phyloP scores from a whole-genome alignment of 2,888 invertebrate genomes.

The Agriopis marginaria region DNA sequence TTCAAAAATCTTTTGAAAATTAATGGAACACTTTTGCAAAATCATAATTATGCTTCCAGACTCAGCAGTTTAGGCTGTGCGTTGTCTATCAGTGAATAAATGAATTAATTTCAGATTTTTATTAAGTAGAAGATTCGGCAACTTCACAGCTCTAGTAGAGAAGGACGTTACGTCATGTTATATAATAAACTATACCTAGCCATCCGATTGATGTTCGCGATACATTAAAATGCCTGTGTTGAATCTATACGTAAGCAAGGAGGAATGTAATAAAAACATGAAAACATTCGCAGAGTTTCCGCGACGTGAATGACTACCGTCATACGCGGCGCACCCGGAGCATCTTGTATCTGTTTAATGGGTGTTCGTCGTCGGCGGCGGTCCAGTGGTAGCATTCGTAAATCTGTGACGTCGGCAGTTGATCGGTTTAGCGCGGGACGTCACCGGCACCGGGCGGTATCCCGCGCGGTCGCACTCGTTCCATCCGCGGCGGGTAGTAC shows the following conservation, averaged over 20 bases:
- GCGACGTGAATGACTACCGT: slow-evolving; percentile 53
- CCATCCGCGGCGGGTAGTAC: slow-evolving; percentile 67
- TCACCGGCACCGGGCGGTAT: slow-evolving; percentile 42
- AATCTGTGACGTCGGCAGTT: slow-evolving; percentile 75
- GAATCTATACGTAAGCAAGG: slow-evolving; percentile 29
- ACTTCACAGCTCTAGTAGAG: slow-evolving; percentile 1
- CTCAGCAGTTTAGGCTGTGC: no score
- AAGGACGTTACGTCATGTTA: slow-evolving; percentile 12
- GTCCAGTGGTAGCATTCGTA: slow-evolving; percentile 58
- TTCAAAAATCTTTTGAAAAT: no score
- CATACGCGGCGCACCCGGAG: slow-evolving; percentile 41
- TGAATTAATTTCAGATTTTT: no score
- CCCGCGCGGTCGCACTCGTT: slow-evolving; percentile 50
- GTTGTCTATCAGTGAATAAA: no score
- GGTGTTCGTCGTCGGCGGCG: slow-evolving; percentile 43
- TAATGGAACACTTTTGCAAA: no score
- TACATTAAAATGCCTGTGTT: slow-evolving; percentile 25
- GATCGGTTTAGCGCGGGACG: slow-evolving; percentile 70
- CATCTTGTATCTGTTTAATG: slow-evolving; percentile 64
- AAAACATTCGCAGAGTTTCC: slow-evolving; percentile 55
- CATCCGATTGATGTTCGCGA: slow-evolving; percentile 31
- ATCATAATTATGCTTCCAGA: neutral
- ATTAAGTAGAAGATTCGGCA: neutral
- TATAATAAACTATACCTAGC: slow-evolving; percentile 17
- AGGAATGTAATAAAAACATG: slow-evolving; percentile 41